Evolutionary conservation across 2,888 invertebrate species (phyloP), one percentile per base, ranked within the genome.

Genomic region (Sminthurides aquaticus): DNA sequence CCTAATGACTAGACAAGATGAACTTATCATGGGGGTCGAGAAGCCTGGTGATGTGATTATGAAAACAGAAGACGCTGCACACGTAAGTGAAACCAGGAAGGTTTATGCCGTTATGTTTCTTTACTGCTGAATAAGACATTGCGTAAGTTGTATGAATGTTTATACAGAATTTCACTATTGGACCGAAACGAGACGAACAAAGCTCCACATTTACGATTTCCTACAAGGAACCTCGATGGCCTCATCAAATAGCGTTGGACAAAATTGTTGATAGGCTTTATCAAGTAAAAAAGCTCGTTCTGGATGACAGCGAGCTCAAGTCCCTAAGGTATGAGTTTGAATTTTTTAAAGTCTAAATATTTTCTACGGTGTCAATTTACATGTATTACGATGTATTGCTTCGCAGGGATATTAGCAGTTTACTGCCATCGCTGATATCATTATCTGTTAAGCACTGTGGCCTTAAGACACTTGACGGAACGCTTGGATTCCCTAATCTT

Each of bases 221-320:
- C 20, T 70, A 71, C 64, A 71, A 69, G 60, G 58, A 62, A 52
- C 72, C 72, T 1, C 34, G 61, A 20, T 72, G 72, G 72, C 69
- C 70, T 2, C 72, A 72, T 49, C 70, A 72, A 54, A 62, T 64
- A 26, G 57, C 68, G 2, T 67, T 72, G 27, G 48, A 69, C 58
- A 69, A 68, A 34, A 71, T 66, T 20, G 62, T 72, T 0, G 68
- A 55, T 11, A 27, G 60, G 25, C 49, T 58, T 20, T 66, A 66
- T 1, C 24, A 49, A n/a, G 65, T 72, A 11, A 71, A 67, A 20
- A 65, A 59, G 58, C 57, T 72, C 24, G 58, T 72, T 22, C 60
- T 72, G 34, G 72, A 72, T 28, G 69, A 70, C 29, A 71, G 70
- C 65, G 67, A 72, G 55, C 24, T 72, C n/a, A 48, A 52, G 28